phyloP scores from a whole-genome alignment of 2,888 invertebrate genomes.

The Pristionchus entomophagus region DNA sequence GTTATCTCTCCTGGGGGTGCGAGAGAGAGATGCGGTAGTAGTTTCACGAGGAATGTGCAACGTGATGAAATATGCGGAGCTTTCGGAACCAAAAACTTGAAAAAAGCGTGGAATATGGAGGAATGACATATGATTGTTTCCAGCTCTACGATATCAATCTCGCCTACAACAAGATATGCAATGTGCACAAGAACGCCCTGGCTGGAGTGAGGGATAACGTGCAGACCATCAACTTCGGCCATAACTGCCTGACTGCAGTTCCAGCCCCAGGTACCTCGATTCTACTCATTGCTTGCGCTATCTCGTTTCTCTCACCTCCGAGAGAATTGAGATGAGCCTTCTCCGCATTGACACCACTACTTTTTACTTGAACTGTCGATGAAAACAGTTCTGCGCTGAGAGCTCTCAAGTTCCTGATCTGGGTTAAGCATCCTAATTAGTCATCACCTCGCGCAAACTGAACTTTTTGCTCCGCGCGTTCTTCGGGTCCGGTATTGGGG shows the following conservation, averaged over 20 bases:
- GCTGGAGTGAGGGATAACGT: constrained; percentile 71
- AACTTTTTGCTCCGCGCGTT: not conserved
- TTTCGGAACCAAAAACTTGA: too few species aligned
- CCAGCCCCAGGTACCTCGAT: constrained; percentile 74
- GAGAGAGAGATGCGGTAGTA: not conserved
- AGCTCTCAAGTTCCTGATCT: not conserved
- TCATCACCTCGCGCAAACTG: not conserved
- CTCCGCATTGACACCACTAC: not conserved
- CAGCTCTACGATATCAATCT: constrained; percentile 74
- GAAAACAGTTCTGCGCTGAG: not conserved
- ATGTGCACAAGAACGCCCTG: constrained; percentile 71
- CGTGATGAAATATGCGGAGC: too few species aligned
- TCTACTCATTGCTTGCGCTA: too few species aligned
- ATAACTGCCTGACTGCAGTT: constrained; percentile 69
- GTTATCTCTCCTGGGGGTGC: constrained; percentile 9
- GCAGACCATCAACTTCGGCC: constrained; percentile 74
- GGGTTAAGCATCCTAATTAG: constrained; percentile 21
- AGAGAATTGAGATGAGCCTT: too few species aligned
- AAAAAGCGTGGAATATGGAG: not conserved
- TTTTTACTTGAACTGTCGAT: not conserved
- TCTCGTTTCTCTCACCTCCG: too few species aligned
- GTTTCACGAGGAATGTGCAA: too few species aligned
- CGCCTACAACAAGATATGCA: constrained; percentile 71
- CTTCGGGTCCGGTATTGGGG: not conserved
- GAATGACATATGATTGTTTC: constrained; percentile 49